Conservation (phyloP, 2,113 vertebrate genomes). For the Synodontis membranacea region DNA sequence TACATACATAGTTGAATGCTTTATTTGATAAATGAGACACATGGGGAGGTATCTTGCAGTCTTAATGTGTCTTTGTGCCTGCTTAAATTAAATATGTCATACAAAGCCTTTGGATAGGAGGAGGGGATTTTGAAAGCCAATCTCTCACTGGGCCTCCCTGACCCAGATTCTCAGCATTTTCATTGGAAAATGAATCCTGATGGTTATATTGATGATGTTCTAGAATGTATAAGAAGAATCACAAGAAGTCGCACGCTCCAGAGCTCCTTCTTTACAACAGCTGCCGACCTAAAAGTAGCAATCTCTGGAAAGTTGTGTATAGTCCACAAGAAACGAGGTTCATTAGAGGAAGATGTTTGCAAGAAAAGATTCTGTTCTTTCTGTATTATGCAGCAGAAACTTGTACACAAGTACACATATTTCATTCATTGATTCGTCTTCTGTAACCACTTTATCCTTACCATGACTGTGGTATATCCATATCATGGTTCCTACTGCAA, state of each 20-base stretch:
- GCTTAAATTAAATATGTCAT: constrained; percentile 40
- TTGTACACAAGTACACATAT: neutral
- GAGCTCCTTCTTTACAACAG: neutral
- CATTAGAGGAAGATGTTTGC: neutral
- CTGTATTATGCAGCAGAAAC: neutral
- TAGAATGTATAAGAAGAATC: neutral
- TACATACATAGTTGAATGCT: neutral
- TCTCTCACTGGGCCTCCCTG: constrained; percentile 5
- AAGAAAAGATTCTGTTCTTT: neutral
- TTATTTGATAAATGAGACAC: constrained; percentile 38
- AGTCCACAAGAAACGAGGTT: neutral
- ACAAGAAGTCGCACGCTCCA: neutral
- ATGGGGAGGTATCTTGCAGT: constrained; percentile 21
- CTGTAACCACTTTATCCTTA: neutral
- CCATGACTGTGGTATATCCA: neutral
- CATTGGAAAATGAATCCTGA: constrained; percentile 8
- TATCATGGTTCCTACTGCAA: neutral
- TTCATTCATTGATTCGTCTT: neutral
- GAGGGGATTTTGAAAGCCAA: constrained; percentile 17
- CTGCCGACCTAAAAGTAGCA: constrained; percentile 21
- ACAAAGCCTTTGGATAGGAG: constrained; percentile 30
- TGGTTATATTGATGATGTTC: constrained; percentile 14
- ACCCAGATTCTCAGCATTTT: constrained; percentile 9
- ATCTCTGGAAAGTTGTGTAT: neutral
- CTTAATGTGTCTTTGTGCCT: constrained; percentile 41